Evolutionary conservation across 2,888 invertebrate genomes (phyloP), one percentile per base, ranked within the genome.

Genomic region (Hirudinaria manillensis): DNA sequence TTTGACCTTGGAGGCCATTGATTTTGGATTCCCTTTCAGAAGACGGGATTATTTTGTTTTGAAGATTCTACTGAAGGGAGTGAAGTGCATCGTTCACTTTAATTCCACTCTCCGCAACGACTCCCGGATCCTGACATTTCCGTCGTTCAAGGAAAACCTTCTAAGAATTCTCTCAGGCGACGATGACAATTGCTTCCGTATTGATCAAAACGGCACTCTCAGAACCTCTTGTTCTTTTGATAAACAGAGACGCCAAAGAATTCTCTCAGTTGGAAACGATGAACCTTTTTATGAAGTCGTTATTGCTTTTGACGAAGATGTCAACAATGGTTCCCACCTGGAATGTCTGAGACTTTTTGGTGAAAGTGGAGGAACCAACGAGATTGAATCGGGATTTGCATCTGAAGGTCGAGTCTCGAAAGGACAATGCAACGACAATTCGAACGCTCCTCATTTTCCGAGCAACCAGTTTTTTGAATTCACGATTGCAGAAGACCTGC

Each of bases 51-150:
- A 27, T 61, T 24, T 29, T 27, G 24, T 4, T 16, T 10, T 61
- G 61, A 29, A 61, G 61, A 61, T 61, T 61, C 24, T 61, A 10
- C n/a, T 61, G 61, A 24, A 61, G 61, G 61, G 24, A 27, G 24
- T 61, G 29, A 61, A n/a, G 10, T 61, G 61, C 10, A 27, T 29
- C 6, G 61, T n/a, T 27, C 29, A 2, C 61, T 13, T 61, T 7
- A 61, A 61, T 61, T 29, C 45, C 13, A 45, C 45, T 45, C 16
- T 45, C 16, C 45, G 10, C 45, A 16, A 45, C 4, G 10, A 45
- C 13, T 10, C 6, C 45, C 10, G 13, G 45, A 6, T 16, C 45
- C 16, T 45, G 45, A 45, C 3, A 10, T 45, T 45, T 45, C 45
- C 45, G 13, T 4, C 1, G 45, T 1, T 45, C 10, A 16, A 16